Evolutionary conservation across 2,113 vertebrate species (phyloP), one percentile per base, ranked within the genome.

Genomic region (Sciurus niger): DNA sequence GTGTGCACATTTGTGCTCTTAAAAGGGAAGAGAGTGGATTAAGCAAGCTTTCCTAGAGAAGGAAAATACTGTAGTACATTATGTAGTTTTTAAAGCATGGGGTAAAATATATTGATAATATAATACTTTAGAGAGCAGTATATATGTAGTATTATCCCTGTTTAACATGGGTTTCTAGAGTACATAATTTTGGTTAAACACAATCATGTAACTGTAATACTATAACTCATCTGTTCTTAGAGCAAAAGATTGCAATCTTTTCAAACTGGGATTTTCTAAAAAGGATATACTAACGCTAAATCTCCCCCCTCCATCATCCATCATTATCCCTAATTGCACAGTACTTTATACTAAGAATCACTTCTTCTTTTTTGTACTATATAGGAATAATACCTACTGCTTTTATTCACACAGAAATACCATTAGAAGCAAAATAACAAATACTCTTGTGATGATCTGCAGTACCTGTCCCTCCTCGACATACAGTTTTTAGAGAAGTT

Each of bases 231-330:
- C 10, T 77, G 16, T 84, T 28, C 72, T 96, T 84, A 77, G 46
- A 92, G 89, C 25, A 77, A 91, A 94, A 1, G 3, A 67, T 53
- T 70, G 6, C 28, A 92, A 18, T 63, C 18, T 90, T 77, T 93
- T 77, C 58, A 88, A 96, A 55, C 18, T 58, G 12, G 96, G 24
- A 63, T 93, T 60, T 70, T 96, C 84, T 9, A 7, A 28, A 93
- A 28, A 84, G 28, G 13, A 18, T 25, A 6, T 40, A 65, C 16
- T 48, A 70, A 55, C 30, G 18, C 4, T 67, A 55, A 87, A 84
- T 77, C 20, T 93, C 67, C 11, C 22, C 8, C 4, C 3, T 51
- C n/a, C 48, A 46, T 74, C 20, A 40, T 2, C 12, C 20, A 63
- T 63, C 9, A 63, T 63, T 8, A 53, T 32, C 8, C 30, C n/a